These are phyloP conservation scores for Ylistrum balloti DNA, from an alignment of 1,140 invertebrate genomes.

Conservation along the genomic window DNA sequence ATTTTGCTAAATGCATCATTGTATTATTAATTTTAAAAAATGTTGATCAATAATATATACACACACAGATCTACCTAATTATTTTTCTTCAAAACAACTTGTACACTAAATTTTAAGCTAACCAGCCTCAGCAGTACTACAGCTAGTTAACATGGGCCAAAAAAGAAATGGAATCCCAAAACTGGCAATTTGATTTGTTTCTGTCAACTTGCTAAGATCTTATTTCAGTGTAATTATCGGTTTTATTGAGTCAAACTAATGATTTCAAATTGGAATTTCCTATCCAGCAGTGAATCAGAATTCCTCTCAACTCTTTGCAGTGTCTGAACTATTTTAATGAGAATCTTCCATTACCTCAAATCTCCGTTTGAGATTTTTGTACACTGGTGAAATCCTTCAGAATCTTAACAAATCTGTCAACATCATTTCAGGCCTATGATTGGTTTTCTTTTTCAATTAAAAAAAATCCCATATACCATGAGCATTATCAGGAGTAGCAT, in stretches of 20 bases:
- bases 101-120: neutral
- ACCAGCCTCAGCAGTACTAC: neutral
- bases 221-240: conserved; percentile 1
- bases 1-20: too few species aligned
- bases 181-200: neutral
- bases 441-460: too few species aligned
- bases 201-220: neutral
- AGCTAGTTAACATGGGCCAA: neutral
- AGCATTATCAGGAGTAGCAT: too few species aligned
- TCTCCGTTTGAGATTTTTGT: neutral
- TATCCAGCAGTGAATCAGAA: neutral
- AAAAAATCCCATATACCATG: too few species aligned
- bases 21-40: too few species aligned
- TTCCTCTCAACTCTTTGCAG: neutral
- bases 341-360: neutral
- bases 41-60: neutral
- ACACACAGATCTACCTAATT: neutral
- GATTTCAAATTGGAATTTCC: neutral
- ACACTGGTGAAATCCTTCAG: neutral
- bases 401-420: too few species aligned
- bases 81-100: neutral
- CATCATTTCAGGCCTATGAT: too few species aligned
- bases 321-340: neutral
- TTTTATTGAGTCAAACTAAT: neutral
- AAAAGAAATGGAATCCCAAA: neutral